Base-by-base conservation (phyloP, 2,113 vertebrate genomes). In the Otolemur garnettii region DNA sequence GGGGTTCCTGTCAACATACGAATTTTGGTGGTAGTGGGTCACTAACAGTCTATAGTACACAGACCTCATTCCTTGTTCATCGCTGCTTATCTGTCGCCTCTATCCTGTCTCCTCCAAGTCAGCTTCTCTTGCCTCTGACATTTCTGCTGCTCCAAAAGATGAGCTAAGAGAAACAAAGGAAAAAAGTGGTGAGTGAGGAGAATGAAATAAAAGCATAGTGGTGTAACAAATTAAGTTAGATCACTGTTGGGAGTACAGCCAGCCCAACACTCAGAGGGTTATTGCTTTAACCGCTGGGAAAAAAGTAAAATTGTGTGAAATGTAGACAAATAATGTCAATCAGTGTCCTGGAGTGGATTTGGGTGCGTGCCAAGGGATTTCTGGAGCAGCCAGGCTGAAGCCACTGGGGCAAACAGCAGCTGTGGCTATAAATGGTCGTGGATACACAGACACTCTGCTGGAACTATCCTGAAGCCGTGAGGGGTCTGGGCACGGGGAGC, bases 81-180 rank as follows among this genome's bases (percentile, higher is more conserved):
- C 11, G 14, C 8, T 84, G 50, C n/a, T 69, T 35, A 22, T 57
- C 28, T 86, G 0, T 22, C 21, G 45, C 15, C 50, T 66, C 1
- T 35, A 22, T 30, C 57, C 17, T 53, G 18, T 33, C 15, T 88
- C 28, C 42, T 53, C 72, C 30, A 69, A 8, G 28, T 82, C 60
- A 69, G 33, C 35, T 77, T 71, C 60, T 90, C 88, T 74, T 88
- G 42, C 15, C 22, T 82, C 55, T 86, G 62, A 59, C 12, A 86
- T 94, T 85, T 10, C 7, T 91, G 33, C 26, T 86, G 42, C 71
- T 59, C 28, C 28, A 64, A 89, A 92, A 91, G 33, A 50, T 80
- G 50, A 80, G n/a, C 17, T 83, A 89, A 93, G n/a, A 72, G 74
- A 80, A 83, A 75, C 21, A 64, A 74, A 93, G 53, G 50, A 96